Conservation (phyloP, 2,113 vertebrate species). For the Tetrax tetrax region DNA sequence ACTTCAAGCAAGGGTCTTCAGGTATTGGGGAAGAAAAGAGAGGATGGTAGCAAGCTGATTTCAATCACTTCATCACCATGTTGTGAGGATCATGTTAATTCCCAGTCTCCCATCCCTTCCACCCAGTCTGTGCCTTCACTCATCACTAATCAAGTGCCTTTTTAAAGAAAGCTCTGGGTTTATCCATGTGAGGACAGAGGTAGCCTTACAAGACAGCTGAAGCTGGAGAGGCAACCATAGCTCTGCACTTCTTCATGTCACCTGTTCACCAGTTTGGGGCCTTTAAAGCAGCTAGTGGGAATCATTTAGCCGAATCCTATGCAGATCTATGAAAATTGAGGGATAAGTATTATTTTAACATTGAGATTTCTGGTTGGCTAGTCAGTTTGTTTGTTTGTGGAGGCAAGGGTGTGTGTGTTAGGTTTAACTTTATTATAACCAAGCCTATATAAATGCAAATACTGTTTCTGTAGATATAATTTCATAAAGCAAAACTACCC, state of each 20-base stretch:
- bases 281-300: background rate
- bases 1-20: background rate
- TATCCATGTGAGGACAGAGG: background rate
- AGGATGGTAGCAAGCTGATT: accelerated
- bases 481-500: slow-evolving; percentile 79
- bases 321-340: background rate
- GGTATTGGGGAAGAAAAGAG: background rate
- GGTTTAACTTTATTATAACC: slow-evolving; percentile 70
- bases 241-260: background rate
- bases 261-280: background rate
- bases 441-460: slow-evolving; percentile 79
- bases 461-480: slow-evolving; percentile 72
- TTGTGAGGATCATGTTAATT: accelerated
- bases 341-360: slow-evolving; percentile 6
- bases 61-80: background rate
- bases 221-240: background rate
- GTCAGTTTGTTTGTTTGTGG: slow-evolving; percentile 39
- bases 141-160: background rate
- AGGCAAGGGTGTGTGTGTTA: slow-evolving; percentile 43
- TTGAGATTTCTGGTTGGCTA: background rate
- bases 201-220: background rate
- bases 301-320: background rate
- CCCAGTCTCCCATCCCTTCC: background rate
- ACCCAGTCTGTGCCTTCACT: background rate
- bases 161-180: background rate